A percentile compares a stretch with the other conserved stretches of the same genome.
Evolutionary conservation across 2,888 invertebrate species (phyloP).

Genomic region (Cheilosia variabilis): DNA sequence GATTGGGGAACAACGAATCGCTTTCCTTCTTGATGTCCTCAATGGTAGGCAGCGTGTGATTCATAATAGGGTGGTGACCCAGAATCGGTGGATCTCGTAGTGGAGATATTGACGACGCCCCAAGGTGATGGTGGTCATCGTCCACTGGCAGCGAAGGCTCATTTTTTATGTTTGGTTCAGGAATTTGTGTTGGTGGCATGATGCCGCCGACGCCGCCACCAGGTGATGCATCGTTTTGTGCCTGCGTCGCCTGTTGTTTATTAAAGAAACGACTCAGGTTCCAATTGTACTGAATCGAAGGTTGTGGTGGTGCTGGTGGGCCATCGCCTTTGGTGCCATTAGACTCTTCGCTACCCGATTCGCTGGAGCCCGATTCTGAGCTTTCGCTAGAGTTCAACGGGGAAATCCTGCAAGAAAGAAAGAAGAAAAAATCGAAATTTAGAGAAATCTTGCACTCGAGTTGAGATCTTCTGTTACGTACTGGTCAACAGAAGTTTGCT

Average conservation of each 20-base stretch:
- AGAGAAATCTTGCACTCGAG: not conserved
- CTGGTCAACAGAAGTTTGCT: conserved; percentile 83
- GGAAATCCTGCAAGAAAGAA: conserved; percentile 83
- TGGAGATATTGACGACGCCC: conserved; percentile 70
- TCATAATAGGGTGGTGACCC: conserved; percentile 68
- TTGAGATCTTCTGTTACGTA: conserved; percentile 76
- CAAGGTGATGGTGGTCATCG: conserved; percentile 79
- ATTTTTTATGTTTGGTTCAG: conserved; percentile 76
- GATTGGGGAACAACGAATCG: conserved; percentile 73
- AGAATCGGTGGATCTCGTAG: conserved; percentile 77
- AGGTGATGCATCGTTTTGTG: conserved; percentile 79
- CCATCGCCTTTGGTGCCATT: conserved; percentile 79
- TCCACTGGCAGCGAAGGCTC: conserved; percentile 79
- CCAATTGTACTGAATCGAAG: conserved; percentile 81
- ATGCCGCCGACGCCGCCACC: conserved; percentile 35
- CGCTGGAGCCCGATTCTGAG: conserved; percentile 82
- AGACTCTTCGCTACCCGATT: conserved; percentile 82
- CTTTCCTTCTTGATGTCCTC: conserved; percentile 81
- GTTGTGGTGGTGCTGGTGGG: conserved; percentile 74
- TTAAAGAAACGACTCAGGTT: conserved; percentile 80
- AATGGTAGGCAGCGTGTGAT: conserved; percentile 69
- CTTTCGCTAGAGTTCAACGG: conserved; percentile 86
- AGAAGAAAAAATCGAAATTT: not conserved
- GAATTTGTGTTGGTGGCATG: conserved; percentile 60
- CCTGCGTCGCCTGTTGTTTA: conserved; percentile 78